Percentiles rank a stretch among this genome's conserved stretches.
phyloP scores from a whole-genome alignment of 2,113 vertebrate species.

The Zapus hudsonius region DNA sequence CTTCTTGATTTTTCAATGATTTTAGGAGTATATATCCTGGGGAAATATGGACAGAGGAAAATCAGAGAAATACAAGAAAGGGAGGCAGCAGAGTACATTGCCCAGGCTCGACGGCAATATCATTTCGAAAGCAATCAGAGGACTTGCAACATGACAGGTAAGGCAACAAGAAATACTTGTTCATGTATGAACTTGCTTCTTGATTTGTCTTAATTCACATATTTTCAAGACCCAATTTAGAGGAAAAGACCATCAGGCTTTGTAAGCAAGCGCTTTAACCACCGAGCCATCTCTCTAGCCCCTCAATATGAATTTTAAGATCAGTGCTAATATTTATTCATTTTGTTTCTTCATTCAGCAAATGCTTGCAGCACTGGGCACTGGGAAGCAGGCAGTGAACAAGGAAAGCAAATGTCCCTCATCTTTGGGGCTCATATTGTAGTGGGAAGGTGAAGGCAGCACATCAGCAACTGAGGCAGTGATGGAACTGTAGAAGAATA shows the following conservation, averaged over 20 bases:
- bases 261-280: too few species aligned
- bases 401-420: not conserved
- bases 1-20: conserved; percentile 59
- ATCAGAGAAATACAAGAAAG: conserved; percentile 94
- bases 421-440: not conserved
- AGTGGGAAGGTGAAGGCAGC: not conserved
- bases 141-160: conserved; percentile 99
- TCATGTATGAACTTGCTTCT: not conserved
- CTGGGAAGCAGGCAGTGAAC: not conserved
- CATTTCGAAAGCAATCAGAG: conserved; percentile 99
- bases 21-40: conserved; percentile 94
- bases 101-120: conserved; percentile 94
- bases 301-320: too few species aligned
- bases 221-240: not conserved
- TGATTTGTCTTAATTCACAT: conserved; percentile 1
- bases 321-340: not conserved
- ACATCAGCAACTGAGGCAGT: not conserved
- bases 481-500: not conserved
- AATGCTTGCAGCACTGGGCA: not conserved
- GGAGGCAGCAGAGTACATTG: conserved; percentile 96
- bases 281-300: too few species aligned
- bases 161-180: conserved; percentile 58
- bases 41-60: conserved; percentile 97
- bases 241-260: not conserved
- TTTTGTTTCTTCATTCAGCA: conserved; percentile 34